A percentile compares a stretch with the other conserved stretches of the same genome.
Conservation (phyloP, 1,140 invertebrate species). For the Nephila pilipes region DNA sequence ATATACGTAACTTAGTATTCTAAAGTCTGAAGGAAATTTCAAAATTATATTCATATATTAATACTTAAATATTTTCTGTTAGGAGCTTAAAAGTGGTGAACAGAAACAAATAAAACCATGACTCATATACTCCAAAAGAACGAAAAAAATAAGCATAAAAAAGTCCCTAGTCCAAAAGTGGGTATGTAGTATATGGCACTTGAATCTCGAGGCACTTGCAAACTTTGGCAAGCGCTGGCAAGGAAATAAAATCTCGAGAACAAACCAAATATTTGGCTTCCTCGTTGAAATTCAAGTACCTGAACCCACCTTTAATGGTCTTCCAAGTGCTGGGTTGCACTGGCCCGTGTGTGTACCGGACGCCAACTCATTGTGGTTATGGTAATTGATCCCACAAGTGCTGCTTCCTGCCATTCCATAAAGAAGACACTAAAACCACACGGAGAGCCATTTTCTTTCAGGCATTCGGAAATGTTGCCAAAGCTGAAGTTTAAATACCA, state of each 20-base stretch:
- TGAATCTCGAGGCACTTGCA: background rate
- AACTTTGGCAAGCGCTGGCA: background rate
- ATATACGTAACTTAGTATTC: no score
- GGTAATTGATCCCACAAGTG: slow-evolving; percentile 54
- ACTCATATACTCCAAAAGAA: slow-evolving; percentile 6
- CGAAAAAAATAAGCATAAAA: slow-evolving; percentile 6
- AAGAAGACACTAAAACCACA: background rate
- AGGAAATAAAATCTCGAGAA: slow-evolving; percentile 68
- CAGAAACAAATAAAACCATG: background rate
- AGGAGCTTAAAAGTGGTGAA: no score
- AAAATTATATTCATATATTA: no score
- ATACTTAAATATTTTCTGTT: no score
- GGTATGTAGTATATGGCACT: slow-evolving; percentile 71
- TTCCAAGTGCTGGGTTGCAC: background rate
- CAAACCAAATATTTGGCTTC: slow-evolving; percentile 72
- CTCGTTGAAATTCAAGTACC: slow-evolving; percentile 65
- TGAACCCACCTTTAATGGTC: slow-evolving; percentile 51
- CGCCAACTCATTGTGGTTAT: slow-evolving; percentile 41
- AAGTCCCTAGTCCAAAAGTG: slow-evolving; percentile 18
- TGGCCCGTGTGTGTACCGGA: slow-evolving; percentile 12
- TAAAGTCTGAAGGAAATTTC: no score
- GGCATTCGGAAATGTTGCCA: background rate
- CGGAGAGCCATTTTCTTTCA: no score
- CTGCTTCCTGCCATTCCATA: background rate
- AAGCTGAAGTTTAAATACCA: background rate